Evolutionary conservation across 2,888 invertebrate genomes (phyloP).

Genomic region (Euplexia lucipara): DNA sequence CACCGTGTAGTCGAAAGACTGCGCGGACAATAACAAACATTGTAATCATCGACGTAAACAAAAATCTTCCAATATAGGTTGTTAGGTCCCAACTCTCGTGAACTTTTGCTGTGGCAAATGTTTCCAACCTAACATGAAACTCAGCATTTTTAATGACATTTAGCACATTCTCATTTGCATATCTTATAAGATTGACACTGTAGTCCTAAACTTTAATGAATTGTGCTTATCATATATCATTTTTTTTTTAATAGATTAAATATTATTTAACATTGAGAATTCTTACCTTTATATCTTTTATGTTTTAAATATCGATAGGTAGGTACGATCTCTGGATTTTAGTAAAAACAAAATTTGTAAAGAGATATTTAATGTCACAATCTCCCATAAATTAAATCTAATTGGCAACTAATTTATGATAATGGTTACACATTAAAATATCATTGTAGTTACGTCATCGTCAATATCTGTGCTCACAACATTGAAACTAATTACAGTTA

Average conservation of each 20-base stretch:
- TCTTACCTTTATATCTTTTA: constrained; percentile 36
- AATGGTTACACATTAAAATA: constrained; percentile 84
- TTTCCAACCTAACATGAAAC: constrained; percentile 17
- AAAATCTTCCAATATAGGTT: not conserved
- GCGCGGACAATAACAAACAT: constrained; percentile 64
- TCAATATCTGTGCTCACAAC: constrained; percentile 55
- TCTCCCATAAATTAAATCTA: constrained; percentile 81
- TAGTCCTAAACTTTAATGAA: constrained; percentile 13
- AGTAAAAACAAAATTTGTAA: constrained; percentile 66
- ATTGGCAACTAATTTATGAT: constrained; percentile 85
- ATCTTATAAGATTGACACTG: constrained; percentile 44
- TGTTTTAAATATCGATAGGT: constrained; percentile 55
- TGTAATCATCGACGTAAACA: constrained; percentile 8
- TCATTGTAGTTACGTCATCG: constrained; percentile 80
- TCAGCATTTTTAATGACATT: constrained; percentile 24
- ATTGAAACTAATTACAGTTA: constrained; percentile 58
- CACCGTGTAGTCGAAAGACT: constrained; percentile 98
- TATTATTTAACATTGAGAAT: constrained; percentile 20
- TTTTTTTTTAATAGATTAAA: not conserved
- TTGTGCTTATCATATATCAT: constrained; percentile 3
- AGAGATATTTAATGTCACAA: constrained; percentile 75
- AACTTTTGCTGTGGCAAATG: constrained; percentile 7
- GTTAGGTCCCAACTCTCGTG: not conserved
- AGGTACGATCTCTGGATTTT: constrained; percentile 50
- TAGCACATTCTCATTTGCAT: constrained; percentile 49